Percentiles rank a stretch among this genome's conserved stretches.
phyloP scores from a whole-genome alignment of 1,140 invertebrate species.

The Liolophura sinensis region DNA sequence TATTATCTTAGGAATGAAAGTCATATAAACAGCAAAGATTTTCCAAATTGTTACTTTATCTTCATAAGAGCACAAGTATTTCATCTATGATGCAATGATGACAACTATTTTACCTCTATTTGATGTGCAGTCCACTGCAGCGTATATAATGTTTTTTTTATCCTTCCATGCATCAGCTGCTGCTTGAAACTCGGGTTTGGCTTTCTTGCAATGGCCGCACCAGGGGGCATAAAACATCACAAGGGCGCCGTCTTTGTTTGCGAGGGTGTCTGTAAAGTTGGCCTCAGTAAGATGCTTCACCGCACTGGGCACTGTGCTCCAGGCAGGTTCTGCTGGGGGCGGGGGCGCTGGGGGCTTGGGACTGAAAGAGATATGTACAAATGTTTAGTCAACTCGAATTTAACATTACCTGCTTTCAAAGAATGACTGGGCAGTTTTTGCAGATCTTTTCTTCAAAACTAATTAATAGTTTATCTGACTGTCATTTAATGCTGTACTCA shows the following conservation, averaged over 20 bases:
- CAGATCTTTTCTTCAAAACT: too few relatives aligned
- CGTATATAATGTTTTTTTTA: conserved; percentile 65
- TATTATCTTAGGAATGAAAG: background rate
- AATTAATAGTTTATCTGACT: too few relatives aligned
- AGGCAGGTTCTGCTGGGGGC: conserved; percentile 56
- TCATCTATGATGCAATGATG: background rate
- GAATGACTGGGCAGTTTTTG: too few relatives aligned
- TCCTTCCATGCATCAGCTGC: conserved; percentile 73
- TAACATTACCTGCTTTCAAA: too few relatives aligned
- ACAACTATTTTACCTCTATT: conserved; percentile 53
- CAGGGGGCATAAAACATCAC: conserved; percentile 60
- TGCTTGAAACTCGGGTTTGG: conserved; percentile 78
- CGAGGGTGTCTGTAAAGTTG: conserved; percentile 60
- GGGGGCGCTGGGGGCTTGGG: conserved; percentile 51
- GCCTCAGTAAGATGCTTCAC: conserved; percentile 62
- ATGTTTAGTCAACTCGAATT: too few relatives aligned
- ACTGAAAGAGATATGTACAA: conserved; percentile 55
- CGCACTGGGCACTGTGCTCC: conserved; percentile 54
- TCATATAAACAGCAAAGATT: background rate
- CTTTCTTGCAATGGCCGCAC: conserved; percentile 87
- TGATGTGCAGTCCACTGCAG: conserved; percentile 79
- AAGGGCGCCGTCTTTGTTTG: conserved; percentile 33
- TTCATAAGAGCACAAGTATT: background rate
- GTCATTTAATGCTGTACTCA: too few relatives aligned
- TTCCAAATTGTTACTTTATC: background rate